Conservation (phyloP, 2,888 invertebrate genomes). For the Cryptocephalus primarius region DNA sequence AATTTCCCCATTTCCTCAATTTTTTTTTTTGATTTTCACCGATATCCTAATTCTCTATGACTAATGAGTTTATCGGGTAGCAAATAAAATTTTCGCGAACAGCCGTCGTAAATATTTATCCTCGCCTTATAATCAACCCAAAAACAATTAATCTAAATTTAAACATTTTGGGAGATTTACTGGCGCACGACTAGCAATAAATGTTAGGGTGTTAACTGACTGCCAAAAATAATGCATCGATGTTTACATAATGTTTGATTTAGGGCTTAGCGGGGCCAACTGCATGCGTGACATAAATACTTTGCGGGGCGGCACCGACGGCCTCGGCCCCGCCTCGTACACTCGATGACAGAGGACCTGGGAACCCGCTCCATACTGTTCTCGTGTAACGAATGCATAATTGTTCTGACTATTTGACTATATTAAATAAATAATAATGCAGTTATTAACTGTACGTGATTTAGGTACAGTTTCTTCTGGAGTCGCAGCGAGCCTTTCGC, state of each 20-base stretch:
- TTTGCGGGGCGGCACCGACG: conserved; percentile 6
- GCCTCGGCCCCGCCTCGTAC: conserved; percentile 15
- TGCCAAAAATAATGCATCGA: conserved; percentile 6
- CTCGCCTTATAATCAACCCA: conserved; percentile 3
- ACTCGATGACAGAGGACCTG: conserved; percentile 7
- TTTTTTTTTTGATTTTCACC: too few relatives aligned
- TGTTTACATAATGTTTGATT: conserved; percentile 19
- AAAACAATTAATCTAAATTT: conserved; percentile 6
- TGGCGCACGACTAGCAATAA: conserved; percentile 5
- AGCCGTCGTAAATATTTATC: conserved; percentile 6
- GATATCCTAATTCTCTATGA: too few relatives aligned
- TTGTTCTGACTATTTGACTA: neutral
- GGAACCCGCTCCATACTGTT: too few relatives aligned
- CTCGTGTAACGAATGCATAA: neutral
- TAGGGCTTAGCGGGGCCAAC: conserved; percentile 10
- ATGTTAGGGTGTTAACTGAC: conserved; percentile 8
- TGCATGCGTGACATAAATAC: conserved; percentile 8
- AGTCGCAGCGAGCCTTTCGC: too few relatives aligned
- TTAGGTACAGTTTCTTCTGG: too few relatives aligned
- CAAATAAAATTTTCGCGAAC: conserved; percentile 3
- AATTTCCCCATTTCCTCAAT: too few relatives aligned
- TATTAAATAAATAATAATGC: neutral
- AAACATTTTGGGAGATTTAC: conserved; percentile 6
- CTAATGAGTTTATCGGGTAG: too few relatives aligned
- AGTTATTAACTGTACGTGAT: neutral